These are phyloP conservation scores for Heliconius hewitsoni DNA, from an alignment of 1,140 invertebrate genomes.

Conservation along the genomic window DNA sequence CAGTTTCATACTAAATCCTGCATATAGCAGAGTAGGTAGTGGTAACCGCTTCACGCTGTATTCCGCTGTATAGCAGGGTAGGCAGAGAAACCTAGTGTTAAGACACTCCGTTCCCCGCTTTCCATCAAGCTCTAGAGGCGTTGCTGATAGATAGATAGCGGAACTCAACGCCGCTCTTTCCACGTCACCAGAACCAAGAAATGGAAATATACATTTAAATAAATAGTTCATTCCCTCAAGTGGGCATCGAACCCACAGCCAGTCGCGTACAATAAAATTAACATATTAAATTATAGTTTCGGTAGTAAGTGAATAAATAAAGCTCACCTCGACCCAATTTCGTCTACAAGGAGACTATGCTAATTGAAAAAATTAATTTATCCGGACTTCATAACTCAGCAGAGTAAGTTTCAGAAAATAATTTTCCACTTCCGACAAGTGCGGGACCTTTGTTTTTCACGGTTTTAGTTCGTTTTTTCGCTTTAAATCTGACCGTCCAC, in stretches of 20 bases:
- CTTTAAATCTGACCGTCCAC: slow-evolving; percentile 13
- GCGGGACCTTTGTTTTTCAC: slow-evolving; percentile 22
- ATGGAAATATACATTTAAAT: too few species aligned
- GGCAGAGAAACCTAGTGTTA: too few species aligned
- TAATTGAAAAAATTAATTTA: slow-evolving; percentile 31
- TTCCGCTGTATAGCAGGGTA: too few species aligned
- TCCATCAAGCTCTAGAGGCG: too few species aligned
- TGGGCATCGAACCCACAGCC: neutral
- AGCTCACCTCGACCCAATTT: slow-evolving; percentile 18
- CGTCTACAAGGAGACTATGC: slow-evolving; percentile 24
- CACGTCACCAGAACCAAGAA: too few species aligned
- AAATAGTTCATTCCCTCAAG: too few species aligned
- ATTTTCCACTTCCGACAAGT: slow-evolving; percentile 28
- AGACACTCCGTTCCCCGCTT: too few species aligned
- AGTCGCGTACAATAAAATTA: neutral
- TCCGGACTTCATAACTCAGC: slow-evolving; percentile 25
- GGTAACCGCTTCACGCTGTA: too few species aligned
- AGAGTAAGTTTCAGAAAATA: slow-evolving; percentile 28
- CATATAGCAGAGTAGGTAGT: too few species aligned
- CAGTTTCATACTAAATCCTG: too few species aligned
- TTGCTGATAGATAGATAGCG: too few species aligned
- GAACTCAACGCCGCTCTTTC: too few species aligned
- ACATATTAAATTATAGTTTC: neutral
- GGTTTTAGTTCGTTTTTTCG: slow-evolving; percentile 17
- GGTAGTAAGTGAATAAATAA: slow-evolving; percentile 16